Base-by-base conservation (phyloP, 2,113 vertebrate species). In the Lasiurus cinereus region DNA sequence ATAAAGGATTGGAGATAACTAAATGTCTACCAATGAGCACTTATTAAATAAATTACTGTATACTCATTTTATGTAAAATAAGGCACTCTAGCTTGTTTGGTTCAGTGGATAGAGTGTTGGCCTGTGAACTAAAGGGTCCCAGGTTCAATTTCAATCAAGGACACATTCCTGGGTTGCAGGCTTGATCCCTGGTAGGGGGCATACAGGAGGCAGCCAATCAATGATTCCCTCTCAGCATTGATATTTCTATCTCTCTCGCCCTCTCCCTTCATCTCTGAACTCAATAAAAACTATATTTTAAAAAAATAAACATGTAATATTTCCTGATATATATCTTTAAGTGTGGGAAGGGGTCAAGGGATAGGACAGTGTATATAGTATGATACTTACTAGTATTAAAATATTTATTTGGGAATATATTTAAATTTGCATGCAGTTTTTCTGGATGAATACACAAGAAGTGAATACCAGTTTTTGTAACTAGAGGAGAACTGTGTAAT, bases 1-100 rank as follows among this genome's bases (percentile, higher is more conserved):
- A 33, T 39, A 92, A 85, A 94, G 88, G 5, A 82, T 72, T 18
- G 8, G 39, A 95, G 92, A 83, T 5, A 73, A 74, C 31, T 73
- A 82, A 83, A 79, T 56, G 4, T 13, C 21, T 13, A 83, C 22
- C 16, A 74, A 39, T 62, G 33, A 79, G 1, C n/a, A 74, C 66
- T 84, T 90, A 67, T 73, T 21, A 86, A 85, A 64, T 91, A 88
- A 76, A 52, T 77, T 21, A 64, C 3, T 48, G 1, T 69, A 0
- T 50, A 27, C 54, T 27, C 27, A 62, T 90, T 54, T 91, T 69
- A 79, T 66, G 31, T 69, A 84, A 85, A 72, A 88, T 43, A 39
- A 91, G 56, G 9, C 9, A 3, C 56, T 8, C 56, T 59, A 24
- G 22, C 56, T 24, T 10, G 56, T 59, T 59, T 59, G 56, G 56